phyloP scores from a whole-genome alignment of 2,113 vertebrate species.

The Hemicordylus capensis region DNA sequence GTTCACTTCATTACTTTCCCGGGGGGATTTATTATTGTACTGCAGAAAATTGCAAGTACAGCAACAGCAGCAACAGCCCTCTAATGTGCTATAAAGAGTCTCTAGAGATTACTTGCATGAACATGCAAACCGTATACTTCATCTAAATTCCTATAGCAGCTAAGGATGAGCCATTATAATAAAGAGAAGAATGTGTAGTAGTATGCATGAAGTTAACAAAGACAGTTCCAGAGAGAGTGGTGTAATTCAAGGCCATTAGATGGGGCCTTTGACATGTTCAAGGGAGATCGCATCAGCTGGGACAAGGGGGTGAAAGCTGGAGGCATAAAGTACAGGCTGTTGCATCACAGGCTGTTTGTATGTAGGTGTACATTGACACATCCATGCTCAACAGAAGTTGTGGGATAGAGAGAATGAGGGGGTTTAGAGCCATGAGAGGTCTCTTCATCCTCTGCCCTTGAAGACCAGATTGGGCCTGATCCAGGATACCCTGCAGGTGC shows the following conservation, averaged over 20 bases:
- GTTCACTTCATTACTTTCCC: not conserved
- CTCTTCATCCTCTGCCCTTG: not conserved
- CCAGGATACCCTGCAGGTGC: not conserved
- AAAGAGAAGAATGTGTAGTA: constrained; percentile 1
- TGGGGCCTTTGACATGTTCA: not conserved
- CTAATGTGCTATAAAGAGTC: constrained; percentile 37
- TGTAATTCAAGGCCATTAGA: not conserved
- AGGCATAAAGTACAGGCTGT: not conserved
- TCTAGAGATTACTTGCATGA: constrained; percentile 38
- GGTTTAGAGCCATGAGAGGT: not conserved
- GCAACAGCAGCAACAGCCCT: constrained; percentile 20
- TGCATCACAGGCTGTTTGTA: not conserved
- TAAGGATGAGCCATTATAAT: constrained; percentile 18
- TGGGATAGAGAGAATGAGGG: not conserved
- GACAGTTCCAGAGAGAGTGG: not conserved
- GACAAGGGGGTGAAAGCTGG: too few relatives aligned
- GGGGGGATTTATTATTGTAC: constrained; percentile 19
- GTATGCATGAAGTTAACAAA: not conserved
- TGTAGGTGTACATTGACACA: not conserved
- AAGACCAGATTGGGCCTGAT: not conserved
- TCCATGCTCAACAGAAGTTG: not conserved
- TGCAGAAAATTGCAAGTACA: constrained; percentile 43
- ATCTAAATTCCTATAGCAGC: not conserved
- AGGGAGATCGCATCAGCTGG: not conserved
- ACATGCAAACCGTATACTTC: constrained; percentile 6